Percentiles rank a stretch among this genome's conserved stretches.
phyloP scores from a whole-genome alignment of 2,113 vertebrate species.

The Boulengeromyrus knoepffleri region DNA sequence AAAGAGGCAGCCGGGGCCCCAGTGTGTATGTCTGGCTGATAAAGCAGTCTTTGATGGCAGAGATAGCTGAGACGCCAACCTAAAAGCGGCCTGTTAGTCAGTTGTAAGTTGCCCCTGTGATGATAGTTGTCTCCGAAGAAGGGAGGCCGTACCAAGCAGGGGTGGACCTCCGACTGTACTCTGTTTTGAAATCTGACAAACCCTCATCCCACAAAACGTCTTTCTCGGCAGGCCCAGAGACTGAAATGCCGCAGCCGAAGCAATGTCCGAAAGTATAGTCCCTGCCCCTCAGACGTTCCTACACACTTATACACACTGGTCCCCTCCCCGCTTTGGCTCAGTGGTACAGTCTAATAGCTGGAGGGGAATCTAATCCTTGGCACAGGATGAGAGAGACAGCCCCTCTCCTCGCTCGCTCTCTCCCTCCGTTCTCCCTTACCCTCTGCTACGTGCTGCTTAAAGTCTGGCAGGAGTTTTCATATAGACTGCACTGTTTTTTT shows the following conservation, averaged over 20 bases:
- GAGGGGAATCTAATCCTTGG: slow-evolving; percentile 64
- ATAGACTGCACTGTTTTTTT: slow-evolving; percentile 38
- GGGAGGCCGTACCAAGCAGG: slow-evolving; percentile 35
- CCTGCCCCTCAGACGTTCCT: background rate
- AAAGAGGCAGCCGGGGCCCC: slow-evolving; percentile 54
- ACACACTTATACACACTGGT: slow-evolving; percentile 5
- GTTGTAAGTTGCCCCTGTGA: slow-evolving; percentile 51
- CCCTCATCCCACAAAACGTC: slow-evolving; percentile 26
- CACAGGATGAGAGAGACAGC: slow-evolving; percentile 56
- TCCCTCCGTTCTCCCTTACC: slow-evolving; percentile 34
- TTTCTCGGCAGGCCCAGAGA: slow-evolving; percentile 6
- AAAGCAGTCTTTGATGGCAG: slow-evolving; percentile 65
- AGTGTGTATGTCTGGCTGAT: slow-evolving; percentile 59
- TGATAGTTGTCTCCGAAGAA: slow-evolving; percentile 56
- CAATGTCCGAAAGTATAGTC: slow-evolving; percentile 16
- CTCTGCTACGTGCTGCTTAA: slow-evolving; percentile 29
- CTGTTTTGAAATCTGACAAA: slow-evolving; percentile 30
- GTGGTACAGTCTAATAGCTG: slow-evolving; percentile 67
- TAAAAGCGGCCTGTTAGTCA: slow-evolving; percentile 56
- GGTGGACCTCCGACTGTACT: slow-evolving; percentile 19
- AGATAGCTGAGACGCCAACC: slow-evolving; percentile 69
- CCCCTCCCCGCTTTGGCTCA: slow-evolving; percentile 48
- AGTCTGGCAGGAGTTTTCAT: slow-evolving; percentile 50
- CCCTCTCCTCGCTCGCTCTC: slow-evolving; percentile 34
- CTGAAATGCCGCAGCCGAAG: slow-evolving; percentile 25